A percentile compares a stretch with the other conserved stretches of the same genome.
These are phyloP conservation scores for Neodiprion virginianus DNA, from an alignment of 1,140 invertebrate species.

Conservation along the genomic window DNA sequence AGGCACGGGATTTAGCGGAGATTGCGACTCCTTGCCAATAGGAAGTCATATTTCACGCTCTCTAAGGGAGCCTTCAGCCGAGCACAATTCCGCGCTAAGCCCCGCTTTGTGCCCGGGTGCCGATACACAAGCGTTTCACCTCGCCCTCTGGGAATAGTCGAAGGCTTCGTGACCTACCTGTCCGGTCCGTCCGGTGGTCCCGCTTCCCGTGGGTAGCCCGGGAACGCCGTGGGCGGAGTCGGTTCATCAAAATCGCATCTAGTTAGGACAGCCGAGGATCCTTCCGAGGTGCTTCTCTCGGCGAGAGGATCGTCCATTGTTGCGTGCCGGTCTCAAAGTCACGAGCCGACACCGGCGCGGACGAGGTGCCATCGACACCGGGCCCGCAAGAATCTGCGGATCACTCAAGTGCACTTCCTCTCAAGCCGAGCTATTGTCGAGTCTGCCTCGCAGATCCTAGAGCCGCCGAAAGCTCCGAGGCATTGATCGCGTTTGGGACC, in stretches of 20 bases:
- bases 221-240: constrained; percentile 28
- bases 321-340: constrained; percentile 40
- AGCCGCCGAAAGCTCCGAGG: neutral
- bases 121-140: neutral
- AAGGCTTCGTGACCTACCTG: neutral
- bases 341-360: constrained; percentile 40
- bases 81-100: neutral
- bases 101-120: neutral
- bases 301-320: constrained; percentile 31
- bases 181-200: neutral
- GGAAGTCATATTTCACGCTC: constrained; percentile 35
- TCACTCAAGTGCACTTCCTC: constrained; percentile 54
- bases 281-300: constrained; percentile 35
- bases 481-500: neutral
- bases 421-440: constrained; percentile 43
- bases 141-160: neutral
- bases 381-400: constrained; percentile 40
- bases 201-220: neutral
- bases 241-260: constrained; percentile 50
- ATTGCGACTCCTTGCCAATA: constrained; percentile 28
- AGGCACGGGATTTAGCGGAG: constrained; percentile 26
- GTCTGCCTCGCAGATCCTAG: neutral
- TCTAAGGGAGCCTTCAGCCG: constrained; percentile 13
- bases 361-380: constrained; percentile 12
- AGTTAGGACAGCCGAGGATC: constrained; percentile 25